Evolutionary conservation across 2,888 invertebrate genomes (phyloP), one percentile per base, ranked within the genome.

Genomic region (Galeruca laticollis): DNA sequence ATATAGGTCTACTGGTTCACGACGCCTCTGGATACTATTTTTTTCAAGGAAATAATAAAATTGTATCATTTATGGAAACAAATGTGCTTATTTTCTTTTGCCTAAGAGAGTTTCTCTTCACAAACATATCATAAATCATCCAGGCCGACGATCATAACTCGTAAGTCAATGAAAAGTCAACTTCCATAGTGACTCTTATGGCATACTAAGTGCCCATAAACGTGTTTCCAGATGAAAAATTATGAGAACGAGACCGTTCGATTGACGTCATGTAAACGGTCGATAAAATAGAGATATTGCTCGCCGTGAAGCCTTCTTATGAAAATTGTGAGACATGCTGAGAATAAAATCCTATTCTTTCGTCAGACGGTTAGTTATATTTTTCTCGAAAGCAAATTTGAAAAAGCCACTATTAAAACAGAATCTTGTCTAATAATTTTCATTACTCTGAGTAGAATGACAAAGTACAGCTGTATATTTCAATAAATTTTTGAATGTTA

Each of bases 161-260:
- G 54, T 56, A 31, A 56, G 15, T 56, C 4, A 35, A 57, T 57
- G 56, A 57, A 57, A 57, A 57, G 56, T 57, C 56, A 57, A 57
- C 56, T 56, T 15, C 35, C n/a, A 9, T 35, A 56, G 56, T 56
- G 8, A 56, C 52, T 56, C 56, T 31, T 35, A n/a, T 35, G 56
- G 56, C 56, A 57, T 57, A 57, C 56, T 33, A 57, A 57, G 56
- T 57, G n/a, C 31, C 33, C 54, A 54, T 31, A 31, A 31, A 31
- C 31, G 54, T 54, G 20, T 57, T 57, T 57, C 35, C 31, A 57
- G 56, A 57, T 18, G 35, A 57, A 57, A 57, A 57, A 35, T 57
- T 57, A 35, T 35, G 35, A 31, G 54, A 54, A 54, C 26, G 54
- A 15, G 54, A 35, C 56, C 56, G 15, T 54, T 57, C 56, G 15